Evolutionary conservation across 2,113 vertebrate genomes (phyloP), one percentile per base, ranked within the genome.

Genomic region (Dicrurus megarhynchus): DNA sequence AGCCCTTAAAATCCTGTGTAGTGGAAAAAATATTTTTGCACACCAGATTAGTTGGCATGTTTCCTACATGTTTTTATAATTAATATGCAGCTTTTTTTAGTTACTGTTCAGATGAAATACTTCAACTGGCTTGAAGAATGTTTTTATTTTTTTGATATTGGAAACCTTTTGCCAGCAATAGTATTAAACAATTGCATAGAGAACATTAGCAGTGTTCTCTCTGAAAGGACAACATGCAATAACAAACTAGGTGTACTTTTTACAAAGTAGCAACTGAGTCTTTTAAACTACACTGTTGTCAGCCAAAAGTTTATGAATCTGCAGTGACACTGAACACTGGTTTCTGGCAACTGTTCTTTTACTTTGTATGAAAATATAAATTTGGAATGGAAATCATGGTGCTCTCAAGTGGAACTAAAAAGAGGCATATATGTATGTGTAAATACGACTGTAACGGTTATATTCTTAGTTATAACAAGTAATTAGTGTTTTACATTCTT

Each of bases 71-170:
- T 97, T 98, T 98, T 98, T 98, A 94, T 98, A 98, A 97, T 95
- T 93, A 96, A 97, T 91, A 97, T 86, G 89, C 91, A 97, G 93
- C 97, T 90, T 98, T 98, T 97, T 97, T 98, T 97, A 97, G 98
- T 98, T 98, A 96, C 93, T 90, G 95, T 98, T 98, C 83, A 93
- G 91, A 97, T 97, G 47, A 97, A 97, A 91, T 95, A 97, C 98
- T 98, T 98, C 98, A 98, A 97, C 98, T 98, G 98, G 98, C 94
- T 98, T 98, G 98, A 98, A 98, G 98, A 96, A 95, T 90, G 95
- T 97, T 98, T 91, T 95, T 97, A 97, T 97, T 96, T 96, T 97
- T 98, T 96, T 98, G 94, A 97, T 98, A 98, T 80, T 91, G 96
- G 95, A 93, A 97, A 95, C 94, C 94, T 97, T 97, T 97, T 97